phyloP scores from a whole-genome alignment of 2,888 invertebrate species.

The Chymomyza caudatula region DNA sequence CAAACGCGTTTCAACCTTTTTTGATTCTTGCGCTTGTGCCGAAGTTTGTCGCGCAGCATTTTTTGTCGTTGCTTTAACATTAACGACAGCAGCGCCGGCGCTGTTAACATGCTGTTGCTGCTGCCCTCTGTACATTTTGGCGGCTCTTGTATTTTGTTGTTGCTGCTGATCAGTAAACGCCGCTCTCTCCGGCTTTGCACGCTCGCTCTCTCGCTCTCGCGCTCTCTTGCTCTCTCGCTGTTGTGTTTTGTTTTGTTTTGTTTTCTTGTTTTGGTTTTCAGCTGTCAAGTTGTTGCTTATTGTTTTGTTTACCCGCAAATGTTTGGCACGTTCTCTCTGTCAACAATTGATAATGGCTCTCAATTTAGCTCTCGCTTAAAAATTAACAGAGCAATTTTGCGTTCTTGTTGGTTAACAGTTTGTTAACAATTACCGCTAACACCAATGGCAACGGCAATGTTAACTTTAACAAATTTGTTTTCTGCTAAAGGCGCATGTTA shows the following conservation, averaged over 20 bases:
- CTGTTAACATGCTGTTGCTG: constrained; percentile 33
- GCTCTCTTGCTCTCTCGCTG: not conserved
- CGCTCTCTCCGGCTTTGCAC: too few relatives aligned
- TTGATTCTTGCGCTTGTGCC: constrained; percentile 66
- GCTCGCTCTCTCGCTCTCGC: constrained; percentile 37
- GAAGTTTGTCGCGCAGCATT: constrained; percentile 45
- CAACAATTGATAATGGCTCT: too few relatives aligned
- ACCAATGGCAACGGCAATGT: too few relatives aligned
- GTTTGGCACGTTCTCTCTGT: constrained; percentile 17
- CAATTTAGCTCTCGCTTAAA: not conserved
- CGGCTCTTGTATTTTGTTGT: constrained; percentile 39
- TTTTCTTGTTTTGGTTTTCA: constrained; percentile 28
- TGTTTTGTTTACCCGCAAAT: not conserved
- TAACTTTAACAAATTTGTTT: not conserved
- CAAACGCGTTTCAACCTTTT: constrained; percentile 78
- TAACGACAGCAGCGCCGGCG: constrained; percentile 26
- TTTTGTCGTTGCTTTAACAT: constrained; percentile 9
- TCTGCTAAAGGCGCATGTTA: not conserved
- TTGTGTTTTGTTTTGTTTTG: constrained; percentile 15
- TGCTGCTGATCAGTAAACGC: constrained; percentile 35
- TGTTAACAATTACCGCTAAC: not conserved
- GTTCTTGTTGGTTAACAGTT: not conserved
- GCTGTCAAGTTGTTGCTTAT: constrained; percentile 27
- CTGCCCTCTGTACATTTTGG: constrained; percentile 55
- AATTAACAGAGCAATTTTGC: constrained; percentile 19